A percentile compares a stretch with the other conserved stretches of the same genome.
These are phyloP conservation scores for Pomatorhinus ruficollis DNA, from an alignment of 2,113 vertebrate species.

Conservation along the genomic window DNA sequence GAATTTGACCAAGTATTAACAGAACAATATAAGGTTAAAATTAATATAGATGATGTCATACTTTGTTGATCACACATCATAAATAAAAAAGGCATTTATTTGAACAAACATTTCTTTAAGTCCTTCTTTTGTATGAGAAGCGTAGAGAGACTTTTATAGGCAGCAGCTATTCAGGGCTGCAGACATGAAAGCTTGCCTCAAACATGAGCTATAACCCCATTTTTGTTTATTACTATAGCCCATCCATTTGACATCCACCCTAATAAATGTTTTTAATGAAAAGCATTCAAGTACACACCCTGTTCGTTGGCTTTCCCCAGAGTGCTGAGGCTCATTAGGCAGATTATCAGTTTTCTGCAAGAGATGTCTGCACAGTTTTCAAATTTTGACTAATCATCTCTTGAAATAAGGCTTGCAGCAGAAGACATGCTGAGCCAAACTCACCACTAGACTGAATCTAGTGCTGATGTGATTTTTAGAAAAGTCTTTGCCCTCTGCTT, in stretches of 20 bases:
- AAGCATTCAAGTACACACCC: not conserved
- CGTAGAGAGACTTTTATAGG: not conserved
- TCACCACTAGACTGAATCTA: not conserved
- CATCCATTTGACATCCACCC: not conserved
- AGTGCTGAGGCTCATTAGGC: not conserved
- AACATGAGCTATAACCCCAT: not conserved
- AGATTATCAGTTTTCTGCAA: not conserved
- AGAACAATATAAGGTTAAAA: not conserved
- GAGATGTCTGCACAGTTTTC: not conserved
- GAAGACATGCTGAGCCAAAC: not conserved
- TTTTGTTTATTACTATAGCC: conserved; percentile 1
- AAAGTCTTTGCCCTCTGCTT: not conserved
- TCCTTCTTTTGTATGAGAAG: not conserved
- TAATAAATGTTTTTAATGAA: conserved; percentile 23
- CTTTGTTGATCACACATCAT: not conserved
- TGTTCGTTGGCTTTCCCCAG: not conserved
- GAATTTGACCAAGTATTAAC: not conserved
- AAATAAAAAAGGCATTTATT: not conserved
- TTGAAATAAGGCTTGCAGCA: not conserved
- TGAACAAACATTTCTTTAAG: not conserved
- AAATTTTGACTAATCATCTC: not conserved
- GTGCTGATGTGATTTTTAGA: not conserved
- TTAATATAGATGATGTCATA: not conserved
- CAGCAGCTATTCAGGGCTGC: not conserved
- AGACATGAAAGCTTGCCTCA: not conserved